Evolutionary conservation across 2,797 vertebrate genomes (phyloP), one percentile per base, ranked within the genome.

Genomic region (Tauraco hartlaubi): DNA sequence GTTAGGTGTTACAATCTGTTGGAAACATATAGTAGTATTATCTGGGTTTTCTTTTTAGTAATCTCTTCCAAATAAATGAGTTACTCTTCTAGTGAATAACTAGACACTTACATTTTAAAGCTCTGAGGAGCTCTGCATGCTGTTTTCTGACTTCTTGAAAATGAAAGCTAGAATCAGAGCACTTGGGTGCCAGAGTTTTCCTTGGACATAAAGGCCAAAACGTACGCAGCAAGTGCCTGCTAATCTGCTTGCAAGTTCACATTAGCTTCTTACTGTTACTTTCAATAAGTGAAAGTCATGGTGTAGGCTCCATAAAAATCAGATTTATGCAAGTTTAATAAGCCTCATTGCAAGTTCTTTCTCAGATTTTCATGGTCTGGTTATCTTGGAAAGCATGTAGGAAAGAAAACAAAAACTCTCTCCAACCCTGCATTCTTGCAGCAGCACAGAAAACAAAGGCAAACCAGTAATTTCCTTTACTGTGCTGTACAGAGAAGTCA

Each of bases 251-350:
- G 44, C 31, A 90, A 95, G 52, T 67, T 79, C 76, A 44, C 15
- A 71, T 92, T 90, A 94, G 31, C 73, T 93, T 93, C 88, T 97
- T 91, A 77, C 26, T 83, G 64, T 56, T 93, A 63, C 44, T 94
- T 96, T 94, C 82, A 93, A 44, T 91, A 95, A 84, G 20, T 52
- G 44, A 92, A 94, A 94, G 75, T 85, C 67, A 83, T 5, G 8
- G 90, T 14, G 4, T 44, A 64, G 44, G 12, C 37, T 86, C 54
- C 54, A 94, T 79, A 95, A 88, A 97, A 96, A 95, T 93, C 89
- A 83, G 90, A 96, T 96, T 95, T 79, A 74, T 83, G 56, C 71
- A 86, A 80, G 46, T 43, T 92, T 92, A 92, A 91, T 69, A 72
- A 94, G 39, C 29, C 56, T 59, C 74, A 67, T 63, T 90, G 39